Evolutionary conservation across 2,113 vertebrate species (phyloP), one percentile per base, ranked within the genome.

Genomic region (Synodontis membranacea): DNA sequence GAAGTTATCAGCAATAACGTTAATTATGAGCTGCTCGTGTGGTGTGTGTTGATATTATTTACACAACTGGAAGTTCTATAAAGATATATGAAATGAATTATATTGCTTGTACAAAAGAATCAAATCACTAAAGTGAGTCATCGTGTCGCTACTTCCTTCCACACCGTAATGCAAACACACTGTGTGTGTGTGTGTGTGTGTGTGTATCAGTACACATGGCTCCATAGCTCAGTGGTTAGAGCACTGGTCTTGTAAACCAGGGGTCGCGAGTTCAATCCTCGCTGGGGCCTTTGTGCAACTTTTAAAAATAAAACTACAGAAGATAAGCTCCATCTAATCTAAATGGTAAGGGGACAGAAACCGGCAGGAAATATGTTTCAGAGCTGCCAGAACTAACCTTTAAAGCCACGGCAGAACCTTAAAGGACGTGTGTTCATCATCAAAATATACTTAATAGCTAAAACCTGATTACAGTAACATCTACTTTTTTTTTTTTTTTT

Each of bases 151-250:
- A 23, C n/a, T 17, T 76, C 72, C 44, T 76, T 31, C 42, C 28
- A n/a, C n/a, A n/a, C n/a, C n/a, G n/a, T n/a, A 80, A 80, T 12
- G 31, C 50, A 25, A 80, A 56, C 50, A 34, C 2, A 7, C 2
- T 21, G 39, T 12, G n/a, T n/a, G n/a, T n/a, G n/a, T n/a, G n/a
- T n/a, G n/a, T n/a, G n/a, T n/a, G n/a, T n/a, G n/a, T n/a, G n/a
- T n/a, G n/a, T n/a, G n/a, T n/a, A n/a, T n/a, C n/a, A n/a, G n/a
- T n/a, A n/a, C n/a, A n/a, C 7, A 21, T 4, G 75, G 75, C 75
- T 79, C 75, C 75, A 79, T 79, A 79, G 75, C 75, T 79, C 74
- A 76, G 74, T 76, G 74, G 74, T 76, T 76, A 76, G 68, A 72
- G 68, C 68, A 72, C 68, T 72, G 68, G 68, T 72, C 68, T 72